A percentile compares a stretch with the other conserved stretches of the same genome.
These are phyloP conservation scores for Galleria mellonella DNA, from an alignment of 1,140 invertebrate species.

Conservation along the genomic window DNA sequence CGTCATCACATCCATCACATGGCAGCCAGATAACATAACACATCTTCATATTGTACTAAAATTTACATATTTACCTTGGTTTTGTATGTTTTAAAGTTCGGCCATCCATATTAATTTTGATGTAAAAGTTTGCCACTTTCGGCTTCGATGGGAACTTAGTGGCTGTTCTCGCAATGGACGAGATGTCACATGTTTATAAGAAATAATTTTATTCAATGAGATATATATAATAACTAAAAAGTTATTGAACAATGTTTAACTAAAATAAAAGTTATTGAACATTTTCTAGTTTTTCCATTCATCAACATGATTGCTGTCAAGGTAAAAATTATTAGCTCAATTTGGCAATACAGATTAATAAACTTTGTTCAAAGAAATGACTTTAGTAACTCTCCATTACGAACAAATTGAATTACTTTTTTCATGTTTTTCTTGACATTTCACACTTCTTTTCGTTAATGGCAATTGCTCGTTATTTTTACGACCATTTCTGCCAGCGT, in stretches of 20 bases:
- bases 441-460: too few species aligned
- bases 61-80: too few species aligned
- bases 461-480: too few species aligned
- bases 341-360: too few species aligned
- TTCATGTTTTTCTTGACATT: too few species aligned
- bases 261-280: slow-evolving; percentile 72
- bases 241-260: slow-evolving; percentile 69
- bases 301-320: neutral
- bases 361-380: too few species aligned
- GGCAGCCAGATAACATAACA: too few species aligned
- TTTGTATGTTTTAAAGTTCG: slow-evolving; percentile 24
- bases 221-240: slow-evolving; percentile 59
- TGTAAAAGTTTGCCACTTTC: slow-evolving; percentile 41
- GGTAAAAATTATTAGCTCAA: neutral
- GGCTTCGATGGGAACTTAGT: slow-evolving; percentile 54
- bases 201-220: slow-evolving; percentile 61
- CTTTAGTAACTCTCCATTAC: too few species aligned
- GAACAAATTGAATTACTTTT: too few species aligned
- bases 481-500: too few species aligned
- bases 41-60: too few species aligned
- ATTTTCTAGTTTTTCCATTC: slow-evolving; percentile 33
- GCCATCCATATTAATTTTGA: slow-evolving; percentile 33
- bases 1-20: too few species aligned
- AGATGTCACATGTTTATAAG: slow-evolving; percentile 57
- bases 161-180: slow-evolving; percentile 58